Conservation (phyloP, 2,113 vertebrate species). For the Albula glossodonta region DNA sequence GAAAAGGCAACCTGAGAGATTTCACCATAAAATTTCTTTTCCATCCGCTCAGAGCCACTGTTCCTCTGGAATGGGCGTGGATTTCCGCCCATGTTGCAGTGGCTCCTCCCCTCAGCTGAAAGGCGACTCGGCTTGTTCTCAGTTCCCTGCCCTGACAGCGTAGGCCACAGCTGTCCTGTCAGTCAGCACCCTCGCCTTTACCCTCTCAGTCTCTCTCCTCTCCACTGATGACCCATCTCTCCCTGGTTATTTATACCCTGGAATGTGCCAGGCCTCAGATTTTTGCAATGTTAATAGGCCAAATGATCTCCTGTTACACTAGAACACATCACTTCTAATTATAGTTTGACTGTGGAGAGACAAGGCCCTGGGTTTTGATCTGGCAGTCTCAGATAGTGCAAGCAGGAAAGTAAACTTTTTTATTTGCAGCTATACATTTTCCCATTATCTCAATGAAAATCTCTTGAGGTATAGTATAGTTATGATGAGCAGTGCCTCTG, state of each 20-base stretch:
- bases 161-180: constrained; percentile 70
- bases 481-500: neutral
- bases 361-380: constrained; percentile 39
- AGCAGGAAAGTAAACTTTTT: constrained; percentile 31
- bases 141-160: constrained; percentile 35
- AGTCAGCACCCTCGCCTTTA: constrained; percentile 56
- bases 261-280: constrained; percentile 78
- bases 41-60: neutral
- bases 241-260: constrained; percentile 71
- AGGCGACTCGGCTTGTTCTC: neutral
- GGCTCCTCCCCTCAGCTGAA: neutral
- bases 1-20: neutral
- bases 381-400: constrained; percentile 59
- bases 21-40: neutral
- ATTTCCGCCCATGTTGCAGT: neutral
- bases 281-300: constrained; percentile 72
- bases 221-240: neutral
- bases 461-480: neutral
- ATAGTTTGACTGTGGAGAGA: constrained; percentile 55
- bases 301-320: constrained; percentile 70
- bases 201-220: constrained; percentile 16
- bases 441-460: constrained; percentile 6
- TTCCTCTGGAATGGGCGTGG: neutral
- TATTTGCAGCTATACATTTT: constrained; percentile 2
- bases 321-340: constrained; percentile 76